A percentile compares a stretch with the other conserved stretches of the same genome.
Conservation (phyloP, 2,113 vertebrate genomes). For the Merops nubicus region DNA sequence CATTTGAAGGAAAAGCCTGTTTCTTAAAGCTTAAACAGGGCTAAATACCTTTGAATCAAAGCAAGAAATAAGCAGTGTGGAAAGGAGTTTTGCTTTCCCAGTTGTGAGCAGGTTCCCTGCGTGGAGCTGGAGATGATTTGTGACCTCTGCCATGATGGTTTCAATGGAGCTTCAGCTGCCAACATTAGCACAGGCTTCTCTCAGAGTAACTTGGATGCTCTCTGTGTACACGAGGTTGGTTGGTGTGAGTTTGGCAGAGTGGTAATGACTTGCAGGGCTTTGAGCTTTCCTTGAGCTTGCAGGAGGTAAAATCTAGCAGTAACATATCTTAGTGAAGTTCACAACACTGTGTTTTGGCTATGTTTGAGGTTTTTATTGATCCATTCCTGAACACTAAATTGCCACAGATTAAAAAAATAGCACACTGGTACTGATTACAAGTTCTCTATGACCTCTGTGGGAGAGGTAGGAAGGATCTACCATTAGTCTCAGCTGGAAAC, state of each 20-base stretch:
- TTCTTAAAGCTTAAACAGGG: neutral
- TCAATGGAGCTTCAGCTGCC: neutral
- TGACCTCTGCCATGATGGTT: neutral
- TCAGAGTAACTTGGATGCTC: neutral
- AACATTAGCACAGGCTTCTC: neutral
- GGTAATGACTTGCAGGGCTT: neutral
- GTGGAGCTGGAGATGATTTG: neutral
- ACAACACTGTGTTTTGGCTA: neutral
- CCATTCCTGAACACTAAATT: neutral
- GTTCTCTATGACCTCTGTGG: neutral
- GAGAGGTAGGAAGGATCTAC: neutral
- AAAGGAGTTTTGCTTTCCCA: neutral
- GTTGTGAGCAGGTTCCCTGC: neutral
- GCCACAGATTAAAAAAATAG: neutral
- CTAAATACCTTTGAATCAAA: neutral
- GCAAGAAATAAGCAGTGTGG: neutral
- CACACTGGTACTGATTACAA: neutral
- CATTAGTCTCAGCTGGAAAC: neutral
- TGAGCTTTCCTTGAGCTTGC: neutral
- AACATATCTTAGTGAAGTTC: neutral
- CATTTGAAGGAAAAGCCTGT: neutral
- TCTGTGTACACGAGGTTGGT: neutral
- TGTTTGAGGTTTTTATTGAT: no score
- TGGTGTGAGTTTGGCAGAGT: neutral
- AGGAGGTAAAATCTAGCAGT: neutral